phyloP scores from a whole-genome alignment of 2,797 vertebrate genomes.

The Myripristis murdjan region DNA sequence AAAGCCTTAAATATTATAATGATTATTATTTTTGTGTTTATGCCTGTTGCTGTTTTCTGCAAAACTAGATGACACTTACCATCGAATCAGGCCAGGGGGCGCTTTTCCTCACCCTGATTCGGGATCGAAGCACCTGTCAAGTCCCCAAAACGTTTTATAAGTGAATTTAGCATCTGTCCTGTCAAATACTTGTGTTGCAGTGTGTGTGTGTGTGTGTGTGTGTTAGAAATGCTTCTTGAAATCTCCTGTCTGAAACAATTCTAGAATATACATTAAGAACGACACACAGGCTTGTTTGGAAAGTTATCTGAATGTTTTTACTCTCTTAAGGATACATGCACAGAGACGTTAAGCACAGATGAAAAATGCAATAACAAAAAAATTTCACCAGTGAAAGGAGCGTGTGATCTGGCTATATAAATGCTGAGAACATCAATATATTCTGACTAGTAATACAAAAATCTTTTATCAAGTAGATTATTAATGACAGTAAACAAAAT shows the following conservation, averaged over 20 bases:
- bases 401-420: slow-evolving; percentile 44
- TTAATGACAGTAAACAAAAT: slow-evolving; percentile 48
- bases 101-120: slow-evolving; percentile 77
- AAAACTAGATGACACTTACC: slow-evolving; percentile 70
- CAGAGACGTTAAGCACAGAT: slow-evolving; percentile 73
- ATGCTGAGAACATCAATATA: slow-evolving; percentile 24
- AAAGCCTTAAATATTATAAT: slow-evolving; percentile 69
- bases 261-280: slow-evolving; percentile 53
- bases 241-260: not conserved
- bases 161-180: not conserved
- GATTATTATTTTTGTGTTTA: not conserved
- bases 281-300: slow-evolving; percentile 62
- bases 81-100: slow-evolving; percentile 52
- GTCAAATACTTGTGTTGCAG: not conserved
- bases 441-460: slow-evolving; percentile 46
- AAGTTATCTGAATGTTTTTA: slow-evolving; percentile 74
- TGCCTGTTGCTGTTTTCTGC: not conserved
- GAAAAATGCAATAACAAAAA: slow-evolving; percentile 50
- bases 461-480: slow-evolving; percentile 33
- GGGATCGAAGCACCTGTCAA: slow-evolving; percentile 61
- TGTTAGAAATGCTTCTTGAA: too few relatives aligned
- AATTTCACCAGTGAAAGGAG: slow-evolving; percentile 86
- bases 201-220: slow-evolving; percentile 12
- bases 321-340: slow-evolving; percentile 78
- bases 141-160: slow-evolving; percentile 31